These are phyloP conservation scores for Aplocera efformata DNA, from an alignment of 2,888 invertebrate genomes.

Conservation along the genomic window DNA sequence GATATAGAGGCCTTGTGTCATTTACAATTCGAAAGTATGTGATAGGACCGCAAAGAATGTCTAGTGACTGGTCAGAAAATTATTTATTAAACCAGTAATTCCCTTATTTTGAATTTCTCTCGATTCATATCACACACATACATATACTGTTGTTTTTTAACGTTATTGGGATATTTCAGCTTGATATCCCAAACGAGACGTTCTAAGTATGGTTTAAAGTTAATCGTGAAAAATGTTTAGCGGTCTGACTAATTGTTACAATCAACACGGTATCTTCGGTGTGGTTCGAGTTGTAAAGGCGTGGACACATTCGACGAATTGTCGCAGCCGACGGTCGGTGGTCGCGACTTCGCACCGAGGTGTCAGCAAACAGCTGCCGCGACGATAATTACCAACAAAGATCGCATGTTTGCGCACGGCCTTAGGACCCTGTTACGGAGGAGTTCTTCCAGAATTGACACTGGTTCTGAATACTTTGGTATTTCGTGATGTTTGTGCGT, in stretches of 20 bases:
- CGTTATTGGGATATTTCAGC: too few species aligned
- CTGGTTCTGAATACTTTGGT: conserved; percentile 32
- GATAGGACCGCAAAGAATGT: too few species aligned
- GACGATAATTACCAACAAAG: conserved; percentile 75
- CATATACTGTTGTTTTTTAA: too few species aligned
- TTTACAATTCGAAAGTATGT: too few species aligned
- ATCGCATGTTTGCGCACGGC: conserved; percentile 55
- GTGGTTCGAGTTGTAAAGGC: conserved; percentile 31
- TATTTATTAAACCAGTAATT: too few species aligned
- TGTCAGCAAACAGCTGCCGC: conserved; percentile 71
- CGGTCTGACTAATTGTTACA: conserved; percentile 44
- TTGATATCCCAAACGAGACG: conserved; percentile 14
- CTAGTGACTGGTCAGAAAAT: too few species aligned
- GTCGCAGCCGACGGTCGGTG: conserved; percentile 67
- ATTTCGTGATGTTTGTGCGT: conserved; percentile 31
- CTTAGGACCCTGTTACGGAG: conserved; percentile 51
- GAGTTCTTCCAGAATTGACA: conserved; percentile 45
- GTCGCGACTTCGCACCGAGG: conserved; percentile 77
- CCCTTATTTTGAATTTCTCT: too few species aligned
- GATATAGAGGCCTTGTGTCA: too few species aligned
- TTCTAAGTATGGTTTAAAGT: conserved; percentile 32
- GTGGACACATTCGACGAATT: conserved; percentile 66
- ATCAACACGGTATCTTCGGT: conserved; percentile 43
- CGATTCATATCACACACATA: too few species aligned
- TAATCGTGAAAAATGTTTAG: conserved; percentile 55